Evolutionary conservation across 2,888 invertebrate genomes (phyloP).

Genomic region (Drosophila aldrichi): DNA sequence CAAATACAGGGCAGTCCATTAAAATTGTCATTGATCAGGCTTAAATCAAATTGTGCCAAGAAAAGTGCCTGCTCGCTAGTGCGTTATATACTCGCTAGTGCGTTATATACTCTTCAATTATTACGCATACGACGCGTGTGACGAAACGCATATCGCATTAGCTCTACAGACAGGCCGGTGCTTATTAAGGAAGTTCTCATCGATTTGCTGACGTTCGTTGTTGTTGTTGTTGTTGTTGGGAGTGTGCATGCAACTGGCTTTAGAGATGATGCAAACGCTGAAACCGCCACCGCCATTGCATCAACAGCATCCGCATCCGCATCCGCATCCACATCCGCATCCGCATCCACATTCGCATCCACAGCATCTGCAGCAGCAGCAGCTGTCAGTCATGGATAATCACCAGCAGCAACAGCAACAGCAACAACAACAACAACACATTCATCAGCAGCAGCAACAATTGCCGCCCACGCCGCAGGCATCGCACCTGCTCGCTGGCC

Average conservation of each 20-base stretch:
- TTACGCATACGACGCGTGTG: conserved; percentile 37
- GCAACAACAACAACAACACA: conserved; percentile 53
- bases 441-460: conserved; percentile 68
- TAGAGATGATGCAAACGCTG: conserved; percentile 84
- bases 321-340: conserved; percentile 45
- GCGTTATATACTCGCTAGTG: conserved; percentile 9
- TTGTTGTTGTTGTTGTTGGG: conserved; percentile 9
- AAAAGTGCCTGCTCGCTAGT: conserved; percentile 32
- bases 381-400: conserved; percentile 78
- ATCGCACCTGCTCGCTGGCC: conserved; percentile 68
- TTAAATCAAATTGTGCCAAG: conserved; percentile 22
- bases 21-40: conserved; percentile 6
- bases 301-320: conserved; percentile 64
- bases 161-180: background rate
- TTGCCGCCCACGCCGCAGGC: conserved; percentile 75
- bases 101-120: conserved; percentile 5
- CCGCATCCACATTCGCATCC: conserved; percentile 47
- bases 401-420: conserved; percentile 53
- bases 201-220: conserved; percentile 15
- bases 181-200: conserved; percentile 7
- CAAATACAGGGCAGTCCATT: conserved; percentile 15
- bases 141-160: background rate
- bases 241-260: conserved; percentile 72
- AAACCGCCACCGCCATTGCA: conserved; percentile 82
- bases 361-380: conserved; percentile 62